Evolutionary conservation across 2,888 invertebrate species (phyloP), one percentile per base, ranked within the genome.

Genomic region (Odontocerum albicorne): DNA sequence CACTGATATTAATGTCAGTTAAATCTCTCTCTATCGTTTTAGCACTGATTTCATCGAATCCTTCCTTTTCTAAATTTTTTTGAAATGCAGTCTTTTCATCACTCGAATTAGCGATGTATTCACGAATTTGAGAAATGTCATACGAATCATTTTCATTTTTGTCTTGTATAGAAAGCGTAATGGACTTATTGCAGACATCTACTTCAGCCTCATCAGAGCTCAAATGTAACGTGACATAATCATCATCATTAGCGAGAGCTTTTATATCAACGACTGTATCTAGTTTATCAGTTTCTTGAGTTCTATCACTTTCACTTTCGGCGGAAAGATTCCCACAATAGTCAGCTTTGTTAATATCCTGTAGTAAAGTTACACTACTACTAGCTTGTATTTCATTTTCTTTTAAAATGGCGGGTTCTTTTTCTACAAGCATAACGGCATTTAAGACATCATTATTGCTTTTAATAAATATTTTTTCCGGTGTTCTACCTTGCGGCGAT

Each of bases 1-100:
- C 10, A 4, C 2, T 35, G 21, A 35, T 19, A 39, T 7, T 27
- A 10, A 38, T 38, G 45, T 52, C 74, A 3, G 75, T 66, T 52
- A 77, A 68, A 63, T 77, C 77, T 17, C 74, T 65, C 64, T 78
- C 77, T 19, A 77, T 74, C 50, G 66, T 75, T 68, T 72, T 75
- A 4, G 77, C 77, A 1, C 75, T 75, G 65, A 71, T 73, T 2
- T 66, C 63, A 65, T 77, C 77, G 64, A 76, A 76, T 13, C 77
- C 76, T 62, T 74, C 68, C 63, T 71, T 72, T 8, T 75, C 67
- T 61, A 77, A 68, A 67, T 75, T 72, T 12, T 63, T 66, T 46
- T 72, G 75, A 43, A 75, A 69, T 66, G 22, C 66, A 66, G 52
- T 67, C 64, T 27, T 49, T 53, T 15, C 10, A 12, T 69, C 65